These are phyloP conservation scores for Cylloceria caligata DNA, from an alignment of 2,888 invertebrate species.

Conservation along the genomic window DNA sequence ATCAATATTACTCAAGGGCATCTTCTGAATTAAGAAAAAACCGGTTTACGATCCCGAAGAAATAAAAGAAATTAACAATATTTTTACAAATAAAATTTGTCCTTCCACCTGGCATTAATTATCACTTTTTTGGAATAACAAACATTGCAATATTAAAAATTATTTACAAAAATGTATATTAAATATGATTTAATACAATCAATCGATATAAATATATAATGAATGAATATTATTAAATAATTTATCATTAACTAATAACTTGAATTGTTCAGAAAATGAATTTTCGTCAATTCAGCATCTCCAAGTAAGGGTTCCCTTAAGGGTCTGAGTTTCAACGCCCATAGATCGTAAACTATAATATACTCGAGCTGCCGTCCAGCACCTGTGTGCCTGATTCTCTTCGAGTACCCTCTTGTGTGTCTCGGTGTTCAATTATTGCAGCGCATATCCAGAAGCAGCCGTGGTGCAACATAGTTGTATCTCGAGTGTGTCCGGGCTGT, in stretches of 20 bases:
- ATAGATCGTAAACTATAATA: conserved; percentile 47
- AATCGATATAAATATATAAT: neutral
- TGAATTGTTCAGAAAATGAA: conserved; percentile 3
- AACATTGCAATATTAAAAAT: too few species aligned
- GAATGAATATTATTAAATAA: neutral
- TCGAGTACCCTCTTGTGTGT: conserved; percentile 12
- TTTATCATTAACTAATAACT: neutral
- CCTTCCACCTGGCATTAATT: too few species aligned
- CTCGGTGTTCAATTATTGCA: conserved; percentile 54
- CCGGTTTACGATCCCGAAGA: too few species aligned
- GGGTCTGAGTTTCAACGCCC: neutral
- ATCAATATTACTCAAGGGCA: too few species aligned
- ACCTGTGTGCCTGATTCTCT: conserved; percentile 38
- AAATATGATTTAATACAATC: too few species aligned
- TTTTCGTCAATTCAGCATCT: neutral
- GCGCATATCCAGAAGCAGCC: conserved; percentile 58
- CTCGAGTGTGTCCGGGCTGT: conserved; percentile 24
- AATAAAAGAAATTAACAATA: too few species aligned
- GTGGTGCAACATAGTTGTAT: conserved; percentile 34
- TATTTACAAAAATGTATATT: too few species aligned
- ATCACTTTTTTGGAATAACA: too few species aligned
- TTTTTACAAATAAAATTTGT: too few species aligned
- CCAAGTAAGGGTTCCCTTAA: neutral
- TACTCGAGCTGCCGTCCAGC: conserved; percentile 41
- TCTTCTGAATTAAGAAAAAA: too few species aligned